phyloP scores from a whole-genome alignment of 1,140 invertebrate species.

The Rhagoletis zephyria region DNA sequence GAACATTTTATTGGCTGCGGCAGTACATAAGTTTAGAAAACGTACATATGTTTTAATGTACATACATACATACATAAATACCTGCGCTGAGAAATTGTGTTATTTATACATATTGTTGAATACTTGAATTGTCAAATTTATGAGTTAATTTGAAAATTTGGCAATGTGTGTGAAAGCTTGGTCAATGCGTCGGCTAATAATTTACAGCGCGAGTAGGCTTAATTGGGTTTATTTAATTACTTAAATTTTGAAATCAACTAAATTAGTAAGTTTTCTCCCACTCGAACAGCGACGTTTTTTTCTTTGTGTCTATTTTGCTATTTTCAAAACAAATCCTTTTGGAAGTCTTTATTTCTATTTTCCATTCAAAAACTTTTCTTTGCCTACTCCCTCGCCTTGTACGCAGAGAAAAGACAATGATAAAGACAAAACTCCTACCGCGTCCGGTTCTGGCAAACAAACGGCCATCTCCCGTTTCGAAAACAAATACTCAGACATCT shows the following conservation, averaged over 20 bases:
- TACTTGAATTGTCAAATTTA: not conserved
- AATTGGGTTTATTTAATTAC: not conserved
- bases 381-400: not conserved
- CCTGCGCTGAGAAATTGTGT: slow-evolving; percentile 3
- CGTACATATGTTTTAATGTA: not conserved
- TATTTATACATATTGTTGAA: slow-evolving; percentile 1
- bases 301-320: not conserved
- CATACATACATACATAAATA: not conserved
- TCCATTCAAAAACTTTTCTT: not conserved
- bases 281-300: not conserved
- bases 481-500: slow-evolving; percentile 82
- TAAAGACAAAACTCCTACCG: slow-evolving; percentile 70
- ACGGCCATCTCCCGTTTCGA: slow-evolving; percentile 79
- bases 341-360: no score
- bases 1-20: slow-evolving; percentile 30
- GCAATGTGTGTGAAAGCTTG: not conserved
- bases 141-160: not conserved
- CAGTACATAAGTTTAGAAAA: slow-evolving; percentile 4
- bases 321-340: slow-evolving; percentile 41
- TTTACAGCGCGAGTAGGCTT: not conserved
- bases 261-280: not conserved
- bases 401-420: slow-evolving; percentile 57
- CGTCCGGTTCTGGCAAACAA: slow-evolving; percentile 57
- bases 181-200: not conserved
- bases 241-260: not conserved